These are phyloP conservation scores for Orthosia cruda DNA, from an alignment of 2,888 invertebrate genomes.

Conservation along the genomic window DNA sequence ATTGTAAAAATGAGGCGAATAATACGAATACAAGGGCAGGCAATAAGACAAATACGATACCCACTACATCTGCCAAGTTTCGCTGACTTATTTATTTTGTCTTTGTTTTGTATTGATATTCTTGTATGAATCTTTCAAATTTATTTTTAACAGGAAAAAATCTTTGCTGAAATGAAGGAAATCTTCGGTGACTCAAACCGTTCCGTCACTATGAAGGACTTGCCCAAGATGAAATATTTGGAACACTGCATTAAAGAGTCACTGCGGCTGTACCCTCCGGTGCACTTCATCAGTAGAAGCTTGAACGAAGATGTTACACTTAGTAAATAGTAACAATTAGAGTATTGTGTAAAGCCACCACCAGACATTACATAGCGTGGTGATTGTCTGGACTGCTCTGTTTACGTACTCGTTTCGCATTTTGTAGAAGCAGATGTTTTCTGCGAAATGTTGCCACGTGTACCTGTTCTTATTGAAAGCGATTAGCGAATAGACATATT, in stretches of 20 bases:
- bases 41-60: neutral
- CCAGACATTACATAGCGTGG: neutral
- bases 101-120: too few relatives aligned
- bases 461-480: neutral
- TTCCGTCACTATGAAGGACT: slow-evolving; percentile 91
- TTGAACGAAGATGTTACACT: slow-evolving; percentile 91
- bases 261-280: slow-evolving; percentile 93
- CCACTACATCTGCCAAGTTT: too few relatives aligned
- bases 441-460: neutral
- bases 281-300: slow-evolving; percentile 92
- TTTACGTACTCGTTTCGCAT: too few relatives aligned
- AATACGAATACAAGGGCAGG: too few relatives aligned
- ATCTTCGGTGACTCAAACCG: slow-evolving; percentile 93
- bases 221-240: slow-evolving; percentile 93
- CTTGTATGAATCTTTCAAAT: neutral
- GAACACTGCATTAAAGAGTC: slow-evolving; percentile 94
- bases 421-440: neutral
- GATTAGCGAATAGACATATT: slow-evolving; percentile 6
- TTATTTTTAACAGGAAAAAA: slow-evolving; percentile 88
- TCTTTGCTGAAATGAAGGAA: slow-evolving; percentile 92
- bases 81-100: too few relatives aligned
- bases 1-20: too few relatives aligned
- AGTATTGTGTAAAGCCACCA: neutral
- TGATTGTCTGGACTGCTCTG: too few relatives aligned
- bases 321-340: slow-evolving; percentile 81